These are phyloP conservation scores for Dascyllus trimaculatus DNA, from an alignment of 2,113 vertebrate species.

Conservation along the genomic window DNA sequence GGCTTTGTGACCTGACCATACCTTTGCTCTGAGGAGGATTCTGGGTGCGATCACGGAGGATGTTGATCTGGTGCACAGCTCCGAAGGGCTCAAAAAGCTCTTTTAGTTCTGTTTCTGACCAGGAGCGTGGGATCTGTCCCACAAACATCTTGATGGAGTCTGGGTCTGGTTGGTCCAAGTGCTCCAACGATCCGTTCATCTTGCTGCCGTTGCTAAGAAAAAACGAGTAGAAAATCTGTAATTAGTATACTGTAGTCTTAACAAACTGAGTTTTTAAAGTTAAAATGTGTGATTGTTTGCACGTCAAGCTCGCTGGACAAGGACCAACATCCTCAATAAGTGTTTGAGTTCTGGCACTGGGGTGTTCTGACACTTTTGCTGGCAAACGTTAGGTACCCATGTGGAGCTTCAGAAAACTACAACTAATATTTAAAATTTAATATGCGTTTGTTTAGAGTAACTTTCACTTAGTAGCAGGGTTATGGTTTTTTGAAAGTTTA, in stretches of 20 bases:
- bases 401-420: too few relatives aligned
- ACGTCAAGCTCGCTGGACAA: too few relatives aligned
- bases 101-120: constrained; percentile 98
- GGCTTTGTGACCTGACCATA: constrained; percentile 61
- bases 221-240: neutral
- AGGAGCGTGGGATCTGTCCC: constrained; percentile 96
- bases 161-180: constrained; percentile 96
- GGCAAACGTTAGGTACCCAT: too few relatives aligned
- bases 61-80: constrained; percentile 98
- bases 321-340: too few relatives aligned
- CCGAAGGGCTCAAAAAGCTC: constrained; percentile 99
- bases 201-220: constrained; percentile 94
- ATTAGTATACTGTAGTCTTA: too few relatives aligned
- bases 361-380: too few relatives aligned
- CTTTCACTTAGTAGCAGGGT: neutral
- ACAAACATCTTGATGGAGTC: constrained; percentile 99
- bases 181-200: constrained; percentile 98
- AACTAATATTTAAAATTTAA: neutral
- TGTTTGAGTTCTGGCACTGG: too few relatives aligned
- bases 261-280: too few relatives aligned
- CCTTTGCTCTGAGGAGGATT: constrained; percentile 99
- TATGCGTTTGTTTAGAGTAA: neutral
- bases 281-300: too few relatives aligned
- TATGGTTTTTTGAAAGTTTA: neutral
- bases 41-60: constrained; percentile 97